phyloP scores from a whole-genome alignment of 2,113 vertebrate genomes.

The Platichthys stellatus region DNA sequence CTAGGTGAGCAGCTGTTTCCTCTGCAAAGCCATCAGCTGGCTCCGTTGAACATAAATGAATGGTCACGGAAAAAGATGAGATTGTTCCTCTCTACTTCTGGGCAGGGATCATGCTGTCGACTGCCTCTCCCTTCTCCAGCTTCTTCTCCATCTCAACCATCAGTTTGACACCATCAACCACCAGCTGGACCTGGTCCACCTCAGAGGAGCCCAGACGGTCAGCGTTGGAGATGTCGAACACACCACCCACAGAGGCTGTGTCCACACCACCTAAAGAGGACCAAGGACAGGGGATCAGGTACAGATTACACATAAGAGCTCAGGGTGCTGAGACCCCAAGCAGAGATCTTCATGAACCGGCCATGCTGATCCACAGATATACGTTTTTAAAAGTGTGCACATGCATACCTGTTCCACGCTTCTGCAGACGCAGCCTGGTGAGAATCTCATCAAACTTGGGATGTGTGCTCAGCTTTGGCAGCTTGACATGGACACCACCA shows the following conservation, averaged over 20 bases:
- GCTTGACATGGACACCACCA: conserved; percentile 92
- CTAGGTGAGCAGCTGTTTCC: conserved; percentile 65
- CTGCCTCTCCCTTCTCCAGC: conserved; percentile 91
- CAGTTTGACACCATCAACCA: conserved; percentile 96
- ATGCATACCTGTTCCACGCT: conserved; percentile 90
- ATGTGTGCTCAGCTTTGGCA: conserved; percentile 91
- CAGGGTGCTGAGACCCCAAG: background rate
- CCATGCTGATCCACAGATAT: background rate
- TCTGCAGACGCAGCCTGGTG: conserved; percentile 92
- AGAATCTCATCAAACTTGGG: conserved; percentile 93
- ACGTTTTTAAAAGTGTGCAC: no score
- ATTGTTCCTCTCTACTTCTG: conserved; percentile 88
- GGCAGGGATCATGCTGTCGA: conserved; percentile 94
- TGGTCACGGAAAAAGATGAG: conserved; percentile 60
- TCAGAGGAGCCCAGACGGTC: conserved; percentile 94
- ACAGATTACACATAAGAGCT: background rate
- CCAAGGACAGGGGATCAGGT: background rate
- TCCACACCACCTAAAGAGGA: conserved; percentile 89
- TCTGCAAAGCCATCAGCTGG: conserved; percentile 58
- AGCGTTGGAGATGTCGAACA: conserved; percentile 96
- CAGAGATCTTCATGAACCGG: background rate
- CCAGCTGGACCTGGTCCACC: conserved; percentile 94
- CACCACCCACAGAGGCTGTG: conserved; percentile 92
- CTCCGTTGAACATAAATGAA: conserved; percentile 64
- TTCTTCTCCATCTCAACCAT: conserved; percentile 99